Evolutionary conservation across 2,113 vertebrate species (phyloP).

Genomic region (Xyliphius kryptos): DNA sequence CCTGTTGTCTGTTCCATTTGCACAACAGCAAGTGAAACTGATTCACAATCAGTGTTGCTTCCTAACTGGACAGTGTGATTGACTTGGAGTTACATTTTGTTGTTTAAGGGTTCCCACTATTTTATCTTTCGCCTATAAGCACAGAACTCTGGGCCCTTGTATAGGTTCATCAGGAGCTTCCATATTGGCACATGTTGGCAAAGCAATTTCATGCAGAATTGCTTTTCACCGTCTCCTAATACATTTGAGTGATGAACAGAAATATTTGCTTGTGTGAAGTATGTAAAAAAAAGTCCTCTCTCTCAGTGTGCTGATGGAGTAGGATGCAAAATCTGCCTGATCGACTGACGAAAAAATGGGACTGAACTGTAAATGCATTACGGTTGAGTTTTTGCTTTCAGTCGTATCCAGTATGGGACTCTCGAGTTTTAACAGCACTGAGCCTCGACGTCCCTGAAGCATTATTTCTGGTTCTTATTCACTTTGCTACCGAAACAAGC

Average conservation of each 20-base stretch:
- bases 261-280: neutral
- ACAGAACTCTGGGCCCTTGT: neutral
- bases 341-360: conserved; percentile 7
- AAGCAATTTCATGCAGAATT: neutral
- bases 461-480: conserved; percentile 3
- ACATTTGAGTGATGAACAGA: neutral
- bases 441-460: neutral
- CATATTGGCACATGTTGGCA: neutral
- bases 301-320: neutral
- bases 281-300: conserved; percentile 13
- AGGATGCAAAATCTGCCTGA: conserved; percentile 24
- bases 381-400: neutral
- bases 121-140: neutral
- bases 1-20: too few species aligned
- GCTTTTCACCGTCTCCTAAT: neutral
- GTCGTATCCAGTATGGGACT: neutral
- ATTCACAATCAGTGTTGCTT: too few species aligned
- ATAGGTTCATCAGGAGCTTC: neutral
- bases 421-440: conserved; percentile 2
- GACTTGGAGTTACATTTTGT: too few species aligned
- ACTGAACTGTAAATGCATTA: conserved; percentile 16
- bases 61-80: too few species aligned
- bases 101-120: too few species aligned
- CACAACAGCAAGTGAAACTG: too few species aligned
- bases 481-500: neutral